These are phyloP conservation scores for Odontocolon sp. DNA, from an alignment of 2,888 invertebrate species.

Conservation along the genomic window DNA sequence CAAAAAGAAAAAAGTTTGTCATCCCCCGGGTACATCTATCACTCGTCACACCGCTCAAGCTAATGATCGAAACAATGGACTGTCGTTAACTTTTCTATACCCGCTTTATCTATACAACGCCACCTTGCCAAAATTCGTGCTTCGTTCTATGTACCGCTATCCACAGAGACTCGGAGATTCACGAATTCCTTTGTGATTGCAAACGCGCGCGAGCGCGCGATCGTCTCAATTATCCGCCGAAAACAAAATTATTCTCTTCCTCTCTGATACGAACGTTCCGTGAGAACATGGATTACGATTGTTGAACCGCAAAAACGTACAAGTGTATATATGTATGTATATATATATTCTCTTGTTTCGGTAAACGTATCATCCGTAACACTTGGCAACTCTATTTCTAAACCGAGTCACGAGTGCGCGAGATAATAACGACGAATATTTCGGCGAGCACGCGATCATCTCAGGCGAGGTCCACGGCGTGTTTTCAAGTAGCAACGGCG, in stretches of 20 bases:
- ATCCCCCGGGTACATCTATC: conserved; percentile 70
- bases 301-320: neutral
- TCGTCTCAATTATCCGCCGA: neutral
- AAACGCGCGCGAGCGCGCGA: neutral
- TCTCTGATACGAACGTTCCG: neutral
- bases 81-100: conserved; percentile 61
- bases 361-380: conserved; percentile 42
- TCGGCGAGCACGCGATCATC: conserved; percentile 52
- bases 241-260: neutral
- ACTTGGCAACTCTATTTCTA: conserved; percentile 38
- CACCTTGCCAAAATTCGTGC: conserved; percentile 62
- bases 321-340: neutral
- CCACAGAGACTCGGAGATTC: neutral
- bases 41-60: conserved; percentile 70
- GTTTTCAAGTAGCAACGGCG: conserved; percentile 14
- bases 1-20: neutral
- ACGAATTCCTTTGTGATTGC: conserved; percentile 29
- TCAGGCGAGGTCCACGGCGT: conserved; percentile 26
- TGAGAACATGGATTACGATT: neutral
- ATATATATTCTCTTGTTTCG: neutral
- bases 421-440: conserved; percentile 18
- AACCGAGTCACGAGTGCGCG: conserved; percentile 28
- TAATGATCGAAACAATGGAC: conserved; percentile 72
- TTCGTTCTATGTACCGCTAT: conserved; percentile 1
- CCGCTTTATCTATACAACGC: conserved; percentile 62